Base-by-base conservation (phyloP, 2,797 vertebrate species). In the Micropoecilia bifurca region DNA sequence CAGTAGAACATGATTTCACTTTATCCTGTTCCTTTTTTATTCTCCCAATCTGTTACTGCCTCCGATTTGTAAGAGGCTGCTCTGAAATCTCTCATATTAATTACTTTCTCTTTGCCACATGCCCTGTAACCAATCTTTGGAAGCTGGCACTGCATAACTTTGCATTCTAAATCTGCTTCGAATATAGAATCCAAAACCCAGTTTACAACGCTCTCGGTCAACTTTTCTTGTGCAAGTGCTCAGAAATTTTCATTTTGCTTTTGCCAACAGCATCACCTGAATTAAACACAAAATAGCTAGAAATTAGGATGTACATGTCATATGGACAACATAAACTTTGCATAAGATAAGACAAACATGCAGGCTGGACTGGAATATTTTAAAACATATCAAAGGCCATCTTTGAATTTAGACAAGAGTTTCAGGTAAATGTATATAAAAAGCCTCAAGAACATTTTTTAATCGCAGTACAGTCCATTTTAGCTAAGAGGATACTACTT, bases 101-200 rank as follows among this genome's bases (percentile, higher is more conserved):
- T 94, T 92, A 89, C 91, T 90, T 90, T 93, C 85, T 89, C 88
- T 90, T 93, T 89, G 91, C 87, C 89, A 91, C 84, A 90, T 92
- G 87, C 91, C 93, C 93, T 89, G 89, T 91, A 95, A 94, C 94
- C 93, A 95, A 95, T 95, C 91, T 95, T 71, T 84, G 85, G 89
- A 90, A 91, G 86, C 88, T 87, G 89, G 91, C 87, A 88, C 93
- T 93, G 93, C 95, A 95, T 95, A 95, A 95, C 91, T 95, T 94
- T 93, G 94, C 95, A 95, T 95, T 92, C 81, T 85, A 94, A 94
- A 92, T 93, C 87, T 82, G 84, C 92, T 90, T 90, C 85, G 82
- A 92, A 95, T 92, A 92, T 80, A 83, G 82, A 94, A 94, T 93
- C 92, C 86, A 81, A 89, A 88, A 92, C 88, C 91, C 89, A 86